These are phyloP conservation scores for Odontomachus brunneus DNA, from an alignment of 1,140 invertebrate species.

Conservation along the genomic window DNA sequence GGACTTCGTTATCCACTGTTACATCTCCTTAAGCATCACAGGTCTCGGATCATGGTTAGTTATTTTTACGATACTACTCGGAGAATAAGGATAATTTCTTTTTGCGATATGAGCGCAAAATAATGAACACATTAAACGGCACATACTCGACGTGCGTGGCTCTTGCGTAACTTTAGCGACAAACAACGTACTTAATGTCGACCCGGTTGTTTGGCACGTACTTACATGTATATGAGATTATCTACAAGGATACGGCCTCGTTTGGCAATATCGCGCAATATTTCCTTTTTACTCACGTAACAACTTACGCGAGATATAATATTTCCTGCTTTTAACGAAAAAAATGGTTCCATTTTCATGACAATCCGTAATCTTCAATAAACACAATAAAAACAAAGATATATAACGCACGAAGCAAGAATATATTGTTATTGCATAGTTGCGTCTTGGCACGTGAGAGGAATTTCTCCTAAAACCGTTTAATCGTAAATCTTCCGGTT, in stretches of 20 bases:
- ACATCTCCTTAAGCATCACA: not conserved
- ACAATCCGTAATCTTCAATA: not conserved
- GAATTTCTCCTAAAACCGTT: constrained; percentile 15
- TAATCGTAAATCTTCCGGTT: constrained; percentile 15
- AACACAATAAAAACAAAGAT: too few species aligned
- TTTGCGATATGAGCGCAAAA: not conserved
- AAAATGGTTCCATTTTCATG: not conserved
- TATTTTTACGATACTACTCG: too few species aligned
- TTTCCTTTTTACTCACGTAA: not conserved
- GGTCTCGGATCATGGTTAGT: not conserved
- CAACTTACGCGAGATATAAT: not conserved
- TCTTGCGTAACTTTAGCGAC: constrained; percentile 39
- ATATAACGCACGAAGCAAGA: constrained; percentile 1
- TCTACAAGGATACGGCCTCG: not conserved
- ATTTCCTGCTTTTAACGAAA: not conserved
- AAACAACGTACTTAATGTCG: constrained; percentile 22
- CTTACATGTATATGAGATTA: constrained; percentile 15
- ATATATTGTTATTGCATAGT: constrained; percentile 30
- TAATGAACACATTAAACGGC: not conserved
- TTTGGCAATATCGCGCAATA: not conserved
- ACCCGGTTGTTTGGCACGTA: constrained; percentile 17
- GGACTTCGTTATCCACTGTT: too few species aligned
- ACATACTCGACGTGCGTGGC: not conserved
- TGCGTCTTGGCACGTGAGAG: not conserved
- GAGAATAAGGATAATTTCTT: not conserved